A percentile compares a stretch with the other conserved stretches of the same genome.
Evolutionary conservation across 2,888 invertebrate species (phyloP).

Genomic region (Portevinia maculata): DNA sequence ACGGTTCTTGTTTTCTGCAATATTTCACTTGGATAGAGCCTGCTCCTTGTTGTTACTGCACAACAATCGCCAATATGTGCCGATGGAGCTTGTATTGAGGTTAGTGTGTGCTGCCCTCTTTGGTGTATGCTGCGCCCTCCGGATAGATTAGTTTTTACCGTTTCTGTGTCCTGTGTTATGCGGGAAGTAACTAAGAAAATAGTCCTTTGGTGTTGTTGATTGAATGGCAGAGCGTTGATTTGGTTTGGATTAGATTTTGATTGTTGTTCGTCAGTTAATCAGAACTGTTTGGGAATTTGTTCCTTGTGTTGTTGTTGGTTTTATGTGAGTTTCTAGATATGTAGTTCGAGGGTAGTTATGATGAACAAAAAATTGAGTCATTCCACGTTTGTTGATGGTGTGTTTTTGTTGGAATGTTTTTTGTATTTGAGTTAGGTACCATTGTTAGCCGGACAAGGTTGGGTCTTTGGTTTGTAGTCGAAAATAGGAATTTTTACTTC

Average conservation of each 20-base stretch:
- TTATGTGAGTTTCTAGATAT: not conserved
- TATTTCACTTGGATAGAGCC: constrained; percentile 50
- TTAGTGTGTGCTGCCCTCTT: constrained; percentile 50
- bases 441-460: too few species aligned
- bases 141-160: constrained; percentile 70
- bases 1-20: constrained; percentile 34
- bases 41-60: constrained; percentile 36
- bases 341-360: not conserved
- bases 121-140: constrained; percentile 39
- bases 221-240: constrained; percentile 71
- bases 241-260: constrained; percentile 73
- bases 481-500: too few species aligned
- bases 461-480: too few species aligned
- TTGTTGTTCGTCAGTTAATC: constrained; percentile 73
- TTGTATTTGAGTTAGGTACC: not conserved
- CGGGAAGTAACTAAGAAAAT: constrained; percentile 5
- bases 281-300: constrained; percentile 66
- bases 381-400: constrained; percentile 1
- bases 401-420: constrained; percentile 1
- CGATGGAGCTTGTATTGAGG: constrained; percentile 4
- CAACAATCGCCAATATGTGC: not conserved
- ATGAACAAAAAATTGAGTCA: not conserved
- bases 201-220: constrained; percentile 67
- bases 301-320: constrained; percentile 17
- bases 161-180: constrained; percentile 38